Base-by-base conservation (phyloP, 2,113 vertebrate species). In the Grantiella picta region DNA sequence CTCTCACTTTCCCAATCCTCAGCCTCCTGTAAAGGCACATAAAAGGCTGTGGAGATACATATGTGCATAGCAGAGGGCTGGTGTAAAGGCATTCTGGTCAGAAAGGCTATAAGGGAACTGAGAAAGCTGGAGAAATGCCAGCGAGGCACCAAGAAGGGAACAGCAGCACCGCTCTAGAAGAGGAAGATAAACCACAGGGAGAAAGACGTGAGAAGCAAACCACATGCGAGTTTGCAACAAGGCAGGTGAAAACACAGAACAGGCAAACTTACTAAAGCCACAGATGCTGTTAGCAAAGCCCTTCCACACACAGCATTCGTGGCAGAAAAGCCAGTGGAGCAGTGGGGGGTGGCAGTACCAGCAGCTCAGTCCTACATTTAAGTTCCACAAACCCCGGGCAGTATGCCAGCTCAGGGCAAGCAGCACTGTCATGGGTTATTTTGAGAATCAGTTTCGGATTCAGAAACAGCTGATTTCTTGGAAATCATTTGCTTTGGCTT, bases 361-460 rank as follows among this genome's bases (percentile, higher is more conserved):
- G 17, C 23, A 70, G 28, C 12, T 42, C 27, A 14, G 15, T 63
- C 19, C n/a, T 63, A 15, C 25, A 20, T 60, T 57, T 6, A 5
- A 15, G 15, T 15, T 54, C 33, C 42, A 50, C 27, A 45, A 3
- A 70, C 36, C 19, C 60, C 24, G 15, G 35, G 72, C 44, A 56
- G 24, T 17, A 5, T 38, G 33, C 53, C 61, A 82, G 12, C 8
- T 1, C 2, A 2, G 54, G 3, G 2, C 0, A 7, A 1, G 8
- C 86, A 31, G 31, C 31, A 27, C 6, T 1, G 0, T 15, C 2
- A 1, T 0, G 0, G 3, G 7, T 52, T 83, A 23, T 60, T 91
- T 16, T 42, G 20, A 15, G 20, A 50, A 33, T 5, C 31, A 69
- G 22, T 35, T 77, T 89, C 28, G 6, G 5, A 7, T 52, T 73